A percentile compares a stretch with the other conserved stretches of the same genome.
These are phyloP conservation scores for Coluber constrictor DNA, from an alignment of 2,797 vertebrate genomes.

Conservation along the genomic window DNA sequence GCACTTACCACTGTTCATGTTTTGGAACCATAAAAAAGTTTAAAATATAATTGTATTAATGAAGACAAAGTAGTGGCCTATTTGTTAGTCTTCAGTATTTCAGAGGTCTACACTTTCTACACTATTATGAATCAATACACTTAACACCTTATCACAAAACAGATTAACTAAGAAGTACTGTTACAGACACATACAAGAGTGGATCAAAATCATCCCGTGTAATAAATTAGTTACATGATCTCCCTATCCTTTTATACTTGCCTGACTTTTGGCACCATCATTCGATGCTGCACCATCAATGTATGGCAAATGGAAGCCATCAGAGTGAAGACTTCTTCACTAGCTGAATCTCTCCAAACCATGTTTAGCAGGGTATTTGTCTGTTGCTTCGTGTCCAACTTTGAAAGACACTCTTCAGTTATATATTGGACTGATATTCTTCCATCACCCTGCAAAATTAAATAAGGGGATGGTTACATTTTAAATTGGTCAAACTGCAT, in stretches of 20 bases:
- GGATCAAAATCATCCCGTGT: not conserved
- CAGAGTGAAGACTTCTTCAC: conserved; percentile 93
- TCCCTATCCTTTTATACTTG: conserved; percentile 49
- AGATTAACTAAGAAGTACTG: not conserved
- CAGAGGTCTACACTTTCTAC: not conserved
- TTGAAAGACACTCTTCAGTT: conserved; percentile 91
- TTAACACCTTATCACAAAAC: not conserved
- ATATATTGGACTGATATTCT: conserved; percentile 87
- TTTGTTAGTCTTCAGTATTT: not conserved
- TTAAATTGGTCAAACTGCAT: not conserved
- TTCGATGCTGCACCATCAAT: conserved; percentile 96
- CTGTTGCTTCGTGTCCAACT: conserved; percentile 94
- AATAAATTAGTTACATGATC: not conserved
- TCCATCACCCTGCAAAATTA: conserved; percentile 79
- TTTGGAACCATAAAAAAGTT: not conserved
- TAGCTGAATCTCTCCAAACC: conserved; percentile 96
- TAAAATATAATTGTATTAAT: not conserved
- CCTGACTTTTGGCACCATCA: conserved; percentile 99
- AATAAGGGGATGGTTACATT: not conserved
- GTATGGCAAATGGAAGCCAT: conserved; percentile 98
- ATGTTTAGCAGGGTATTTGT: conserved; percentile 89
- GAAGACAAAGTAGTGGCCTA: not conserved
- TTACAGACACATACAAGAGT: not conserved
- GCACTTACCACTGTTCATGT: not conserved
- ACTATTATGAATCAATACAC: not conserved